Evolutionary conservation across 2,888 invertebrate genomes (phyloP).

Genomic region (Neocrepidodera transversa): DNA sequence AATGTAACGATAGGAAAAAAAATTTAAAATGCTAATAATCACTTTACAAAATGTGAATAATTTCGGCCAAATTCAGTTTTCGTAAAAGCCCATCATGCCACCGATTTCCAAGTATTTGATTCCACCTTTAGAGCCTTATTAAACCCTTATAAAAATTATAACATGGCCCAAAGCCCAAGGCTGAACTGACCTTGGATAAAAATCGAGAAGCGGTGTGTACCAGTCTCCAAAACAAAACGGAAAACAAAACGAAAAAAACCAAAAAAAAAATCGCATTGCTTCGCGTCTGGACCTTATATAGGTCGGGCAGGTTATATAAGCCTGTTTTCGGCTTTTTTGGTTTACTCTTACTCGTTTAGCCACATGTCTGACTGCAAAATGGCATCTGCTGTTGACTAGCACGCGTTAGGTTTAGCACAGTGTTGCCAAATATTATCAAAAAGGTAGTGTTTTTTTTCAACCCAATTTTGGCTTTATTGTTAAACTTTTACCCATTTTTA

Average conservation of each 20-base stretch:
- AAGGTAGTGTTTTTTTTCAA: neutral
- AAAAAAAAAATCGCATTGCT: slow-evolving; percentile 54
- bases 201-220: slow-evolving; percentile 27
- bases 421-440: slow-evolving; percentile 11
- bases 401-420: slow-evolving; percentile 43
- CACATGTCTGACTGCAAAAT: slow-evolving; percentile 54
- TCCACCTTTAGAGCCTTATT: slow-evolving; percentile 6
- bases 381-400: slow-evolving; percentile 54
- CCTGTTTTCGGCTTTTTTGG: slow-evolving; percentile 41
- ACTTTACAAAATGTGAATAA: too few relatives aligned
- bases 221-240: slow-evolving; percentile 39
- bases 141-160: slow-evolving; percentile 27
- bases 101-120: slow-evolving; percentile 8
- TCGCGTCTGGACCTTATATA: slow-evolving; percentile 60
- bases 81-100: slow-evolving; percentile 3
- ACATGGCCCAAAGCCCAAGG: slow-evolving; percentile 34
- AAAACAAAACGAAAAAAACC: slow-evolving; percentile 27
- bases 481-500: too few relatives aligned
- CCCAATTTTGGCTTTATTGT: too few relatives aligned
- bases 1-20: too few relatives aligned
- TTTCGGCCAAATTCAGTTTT: too few relatives aligned
- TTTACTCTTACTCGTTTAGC: slow-evolving; percentile 29
- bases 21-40: too few relatives aligned
- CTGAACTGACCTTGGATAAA: slow-evolving; percentile 49
- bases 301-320: slow-evolving; percentile 55